Percentiles rank a stretch among this genome's conserved stretches.
Conservation (phyloP, 2,888 invertebrate genomes). For the Neoitamus cyanurus region DNA sequence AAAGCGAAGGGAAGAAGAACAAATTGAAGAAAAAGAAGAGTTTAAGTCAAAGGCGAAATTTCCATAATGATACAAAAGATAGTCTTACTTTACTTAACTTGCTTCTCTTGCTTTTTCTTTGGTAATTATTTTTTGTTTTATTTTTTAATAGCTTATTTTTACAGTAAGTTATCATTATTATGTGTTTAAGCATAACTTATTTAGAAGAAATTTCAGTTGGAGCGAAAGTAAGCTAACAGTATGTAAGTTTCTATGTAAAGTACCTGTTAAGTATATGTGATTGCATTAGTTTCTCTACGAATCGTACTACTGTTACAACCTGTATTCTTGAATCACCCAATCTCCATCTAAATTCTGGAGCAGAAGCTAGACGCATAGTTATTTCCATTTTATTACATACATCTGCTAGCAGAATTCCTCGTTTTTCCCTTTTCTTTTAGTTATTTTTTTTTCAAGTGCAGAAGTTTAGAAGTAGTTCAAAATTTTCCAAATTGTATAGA, state of each 20-base stretch:
- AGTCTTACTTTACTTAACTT: constrained; percentile 20
- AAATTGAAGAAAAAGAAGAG: not conserved
- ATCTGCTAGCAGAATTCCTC: not conserved
- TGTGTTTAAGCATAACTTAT: constrained; percentile 26
- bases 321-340: constrained; percentile 9
- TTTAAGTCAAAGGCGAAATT: not conserved
- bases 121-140: constrained; percentile 8
- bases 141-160: not conserved
- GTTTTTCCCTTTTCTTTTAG: not conserved
- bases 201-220: constrained; percentile 27
- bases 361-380: not conserved
- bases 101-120: constrained; percentile 5
- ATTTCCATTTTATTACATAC: constrained; percentile 7
- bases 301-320: constrained; percentile 4
- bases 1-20: constrained; percentile 30
- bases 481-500: not conserved
- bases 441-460: not conserved
- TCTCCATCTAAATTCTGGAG: not conserved
- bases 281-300: constrained; percentile 34
- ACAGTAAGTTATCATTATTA: not conserved
- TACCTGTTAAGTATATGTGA: constrained; percentile 56
- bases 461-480: not conserved
- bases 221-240: constrained; percentile 49
- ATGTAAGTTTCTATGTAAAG: constrained; percentile 53
- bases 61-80: not conserved